Conservation (phyloP, 2,113 vertebrate genomes). For the Campylomormyrus tamandua region DNA sequence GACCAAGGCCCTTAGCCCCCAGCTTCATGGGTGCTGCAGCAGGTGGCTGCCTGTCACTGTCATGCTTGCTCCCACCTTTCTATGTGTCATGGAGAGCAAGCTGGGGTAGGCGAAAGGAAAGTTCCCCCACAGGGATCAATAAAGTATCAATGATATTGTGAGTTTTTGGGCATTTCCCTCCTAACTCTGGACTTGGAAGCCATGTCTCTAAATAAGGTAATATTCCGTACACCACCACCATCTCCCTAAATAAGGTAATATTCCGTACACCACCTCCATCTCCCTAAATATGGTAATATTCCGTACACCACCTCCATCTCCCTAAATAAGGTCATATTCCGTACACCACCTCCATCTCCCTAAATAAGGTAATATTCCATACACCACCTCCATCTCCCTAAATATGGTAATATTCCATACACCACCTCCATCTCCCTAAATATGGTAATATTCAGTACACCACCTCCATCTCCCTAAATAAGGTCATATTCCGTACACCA, state of each 20-base stretch:
- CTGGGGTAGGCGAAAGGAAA: background rate
- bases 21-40: too few species aligned
- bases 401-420: background rate
- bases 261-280: background rate
- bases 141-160: background rate
- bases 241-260: background rate
- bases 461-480: too few species aligned
- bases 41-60: background rate
- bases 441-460: background rate
- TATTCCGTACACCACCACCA: background rate
- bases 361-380: background rate
- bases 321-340: background rate
- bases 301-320: background rate
- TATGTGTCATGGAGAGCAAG: background rate
- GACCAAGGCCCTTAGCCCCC: background rate
- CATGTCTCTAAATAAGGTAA: background rate
- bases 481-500: too few species aligned
- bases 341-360: background rate
- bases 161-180: too few species aligned
- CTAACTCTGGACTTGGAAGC: too few species aligned
- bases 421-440: too few species aligned
- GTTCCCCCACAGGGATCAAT: background rate
- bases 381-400: background rate
- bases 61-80: background rate
- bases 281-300: background rate